Conservation (phyloP, 2,888 invertebrate species). For the Copidosoma aretas region DNA sequence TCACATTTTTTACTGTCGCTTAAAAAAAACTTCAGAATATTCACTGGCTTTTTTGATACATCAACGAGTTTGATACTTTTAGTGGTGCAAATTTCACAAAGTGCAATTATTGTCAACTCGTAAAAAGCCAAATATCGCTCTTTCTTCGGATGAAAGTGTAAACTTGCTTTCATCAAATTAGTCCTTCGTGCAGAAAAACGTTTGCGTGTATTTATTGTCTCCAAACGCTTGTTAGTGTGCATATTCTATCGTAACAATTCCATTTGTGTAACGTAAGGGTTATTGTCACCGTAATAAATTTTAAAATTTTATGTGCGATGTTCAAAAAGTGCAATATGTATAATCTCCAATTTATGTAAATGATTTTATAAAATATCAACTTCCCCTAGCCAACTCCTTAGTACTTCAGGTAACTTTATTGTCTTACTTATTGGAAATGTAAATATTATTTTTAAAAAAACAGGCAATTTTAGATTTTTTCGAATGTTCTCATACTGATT, state of each 20-base stretch:
- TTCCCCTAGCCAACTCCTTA: constrained; percentile 5
- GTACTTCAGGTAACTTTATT: constrained; percentile 15
- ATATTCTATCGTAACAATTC: constrained; percentile 8
- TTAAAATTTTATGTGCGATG: constrained; percentile 35
- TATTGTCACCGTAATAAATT: constrained; percentile 25
- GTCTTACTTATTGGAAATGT: constrained; percentile 18
- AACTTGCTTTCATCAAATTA: too few relatives aligned
- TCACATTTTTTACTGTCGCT: too few relatives aligned
- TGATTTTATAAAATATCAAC: constrained; percentile 31
- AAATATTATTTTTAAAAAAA: not conserved
- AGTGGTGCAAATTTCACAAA: constrained; percentile 24
- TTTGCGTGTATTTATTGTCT: too few relatives aligned
- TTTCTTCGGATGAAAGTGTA: constrained; percentile 4
- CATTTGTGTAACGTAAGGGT: constrained; percentile 9
- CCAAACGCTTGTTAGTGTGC: not conserved
- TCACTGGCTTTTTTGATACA: not conserved
- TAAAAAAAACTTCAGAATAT: too few relatives aligned
- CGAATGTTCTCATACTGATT: not conserved
- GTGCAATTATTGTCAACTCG: constrained; percentile 35
- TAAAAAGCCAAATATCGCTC: constrained; percentile 18
- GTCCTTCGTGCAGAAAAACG: too few relatives aligned
- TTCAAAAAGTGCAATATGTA: constrained; percentile 43
- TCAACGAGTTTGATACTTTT: constrained; percentile 1
- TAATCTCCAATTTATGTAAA: constrained; percentile 17
- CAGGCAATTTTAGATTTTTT: not conserved